A percentile compares a stretch with the other conserved stretches of the same genome.
Conservation (phyloP, 2,797 vertebrate species). For the Sciaenops ocellatus region DNA sequence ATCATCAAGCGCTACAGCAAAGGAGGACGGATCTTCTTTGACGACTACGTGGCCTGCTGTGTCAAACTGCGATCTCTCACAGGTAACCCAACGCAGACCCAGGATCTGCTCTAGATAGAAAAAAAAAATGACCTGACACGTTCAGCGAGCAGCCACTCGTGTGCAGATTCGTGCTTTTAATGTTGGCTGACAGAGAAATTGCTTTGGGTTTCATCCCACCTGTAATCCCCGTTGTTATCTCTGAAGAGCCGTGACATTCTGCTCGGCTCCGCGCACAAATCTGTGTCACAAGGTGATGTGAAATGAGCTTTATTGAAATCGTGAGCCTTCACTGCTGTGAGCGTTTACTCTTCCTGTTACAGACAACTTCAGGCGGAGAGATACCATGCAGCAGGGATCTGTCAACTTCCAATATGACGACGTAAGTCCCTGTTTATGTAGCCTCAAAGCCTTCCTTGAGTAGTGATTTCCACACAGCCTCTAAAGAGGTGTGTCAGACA, state of each 20-base stretch:
- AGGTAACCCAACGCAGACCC: conserved; percentile 78
- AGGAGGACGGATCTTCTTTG: conserved; percentile 91
- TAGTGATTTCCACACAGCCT: no score
- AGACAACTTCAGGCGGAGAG: conserved; percentile 91
- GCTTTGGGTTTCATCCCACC: neutral
- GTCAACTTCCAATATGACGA: conserved; percentile 93
- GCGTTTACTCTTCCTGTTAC: conserved; percentile 26
- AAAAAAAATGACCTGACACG: neutral
- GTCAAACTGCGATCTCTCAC: conserved; percentile 91
- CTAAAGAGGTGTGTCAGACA: no score
- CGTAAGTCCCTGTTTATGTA: conserved; percentile 75
- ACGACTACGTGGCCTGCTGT: conserved; percentile 94
- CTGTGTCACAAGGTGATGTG: neutral
- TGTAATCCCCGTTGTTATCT: neutral
- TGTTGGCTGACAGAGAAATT: neutral
- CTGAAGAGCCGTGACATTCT: neutral
- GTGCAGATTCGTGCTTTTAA: conserved; percentile 1
- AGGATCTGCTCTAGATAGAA: neutral
- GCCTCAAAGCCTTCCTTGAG: neutral
- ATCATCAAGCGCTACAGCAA: conserved; percentile 92
- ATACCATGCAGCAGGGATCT: conserved; percentile 90
- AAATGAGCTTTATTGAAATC: neutral
- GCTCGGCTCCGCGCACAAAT: neutral
- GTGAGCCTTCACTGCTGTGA: neutral
- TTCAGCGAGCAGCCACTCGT: neutral